Percentiles rank a stretch among this genome's conserved stretches.
These are phyloP conservation scores for Galeopsomyia nigrocyanea DNA, from an alignment of 2,888 invertebrate genomes.

Conservation along the genomic window DNA sequence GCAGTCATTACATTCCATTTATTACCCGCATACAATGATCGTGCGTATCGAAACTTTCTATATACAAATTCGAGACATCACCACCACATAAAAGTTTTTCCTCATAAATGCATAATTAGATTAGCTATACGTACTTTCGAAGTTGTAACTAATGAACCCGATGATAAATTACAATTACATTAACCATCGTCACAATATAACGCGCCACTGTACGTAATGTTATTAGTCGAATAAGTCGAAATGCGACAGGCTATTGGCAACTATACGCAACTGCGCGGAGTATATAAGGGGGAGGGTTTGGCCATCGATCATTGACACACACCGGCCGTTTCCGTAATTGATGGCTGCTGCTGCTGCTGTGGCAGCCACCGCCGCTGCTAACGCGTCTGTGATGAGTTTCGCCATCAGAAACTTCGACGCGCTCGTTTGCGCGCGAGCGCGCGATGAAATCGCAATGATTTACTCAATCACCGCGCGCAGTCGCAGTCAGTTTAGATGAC, in stretches of 20 bases:
- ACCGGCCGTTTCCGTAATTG: conserved; percentile 28
- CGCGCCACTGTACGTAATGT: no score
- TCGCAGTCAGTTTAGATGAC: not conserved
- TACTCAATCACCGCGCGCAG: conserved; percentile 6
- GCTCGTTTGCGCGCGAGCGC: not conserved
- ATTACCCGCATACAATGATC: no score
- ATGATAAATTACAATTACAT: no score
- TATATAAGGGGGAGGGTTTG: not conserved
- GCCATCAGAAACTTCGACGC: conserved; percentile 25
- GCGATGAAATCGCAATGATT: conserved; percentile 13
- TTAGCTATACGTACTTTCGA: no score
- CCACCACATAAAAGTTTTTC: no score
- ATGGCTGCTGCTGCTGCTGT: conserved; percentile 5
- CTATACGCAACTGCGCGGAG: not conserved
- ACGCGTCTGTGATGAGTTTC: conserved; percentile 21
- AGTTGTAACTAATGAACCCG: no score
- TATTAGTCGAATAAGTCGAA: no score
- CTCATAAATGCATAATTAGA: no score
- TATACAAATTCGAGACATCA: no score
- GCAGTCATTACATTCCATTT: no score
- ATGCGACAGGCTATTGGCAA: not conserved
- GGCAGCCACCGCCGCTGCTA: not conserved
- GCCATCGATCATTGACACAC: conserved; percentile 31
- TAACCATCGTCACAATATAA: no score
- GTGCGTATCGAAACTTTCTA: no score